These are phyloP conservation scores for Lasioglossum malachurum DNA, from an alignment of 2,888 invertebrate genomes.

Conservation along the genomic window DNA sequence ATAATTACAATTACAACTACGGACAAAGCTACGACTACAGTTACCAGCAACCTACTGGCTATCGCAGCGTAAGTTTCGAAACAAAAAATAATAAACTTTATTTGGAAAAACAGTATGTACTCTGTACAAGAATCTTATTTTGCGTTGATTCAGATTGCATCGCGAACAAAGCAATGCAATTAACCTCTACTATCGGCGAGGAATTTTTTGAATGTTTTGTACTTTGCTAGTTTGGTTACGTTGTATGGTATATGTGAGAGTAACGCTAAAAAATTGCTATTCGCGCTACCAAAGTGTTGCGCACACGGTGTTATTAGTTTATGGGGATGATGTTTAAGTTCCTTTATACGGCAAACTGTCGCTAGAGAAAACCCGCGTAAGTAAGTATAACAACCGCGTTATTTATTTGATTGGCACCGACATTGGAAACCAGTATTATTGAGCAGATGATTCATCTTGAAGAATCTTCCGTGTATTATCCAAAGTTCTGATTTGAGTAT, in stretches of 20 bases:
- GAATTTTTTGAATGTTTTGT: constrained; percentile 8
- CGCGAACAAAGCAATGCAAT: constrained; percentile 18
- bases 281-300: constrained; percentile 50
- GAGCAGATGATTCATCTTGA: constrained; percentile 71
- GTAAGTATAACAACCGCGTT: constrained; percentile 76
- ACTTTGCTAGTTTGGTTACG: constrained; percentile 24
- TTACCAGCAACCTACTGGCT: constrained; percentile 80
- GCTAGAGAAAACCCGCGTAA: constrained; percentile 66
- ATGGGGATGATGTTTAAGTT: constrained; percentile 49
- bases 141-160: constrained; percentile 27
- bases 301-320: constrained; percentile 44
- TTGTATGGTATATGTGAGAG: constrained; percentile 36
- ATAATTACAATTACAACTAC: constrained; percentile 82
- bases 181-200: background rate
- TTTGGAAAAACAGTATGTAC: constrained; percentile 4
- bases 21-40: constrained; percentile 80
- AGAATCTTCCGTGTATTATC: constrained; percentile 76
- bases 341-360: constrained; percentile 47
- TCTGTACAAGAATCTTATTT: constrained; percentile 19
- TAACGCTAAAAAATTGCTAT: constrained; percentile 27
- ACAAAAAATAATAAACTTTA: background rate
- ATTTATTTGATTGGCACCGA: constrained; percentile 73
- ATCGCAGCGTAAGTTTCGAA: constrained; percentile 82
- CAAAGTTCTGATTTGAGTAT: constrained; percentile 77
- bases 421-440: constrained; percentile 71